These are phyloP conservation scores for Ephestia elutella DNA, from an alignment of 1,140 invertebrate species.

Conservation along the genomic window DNA sequence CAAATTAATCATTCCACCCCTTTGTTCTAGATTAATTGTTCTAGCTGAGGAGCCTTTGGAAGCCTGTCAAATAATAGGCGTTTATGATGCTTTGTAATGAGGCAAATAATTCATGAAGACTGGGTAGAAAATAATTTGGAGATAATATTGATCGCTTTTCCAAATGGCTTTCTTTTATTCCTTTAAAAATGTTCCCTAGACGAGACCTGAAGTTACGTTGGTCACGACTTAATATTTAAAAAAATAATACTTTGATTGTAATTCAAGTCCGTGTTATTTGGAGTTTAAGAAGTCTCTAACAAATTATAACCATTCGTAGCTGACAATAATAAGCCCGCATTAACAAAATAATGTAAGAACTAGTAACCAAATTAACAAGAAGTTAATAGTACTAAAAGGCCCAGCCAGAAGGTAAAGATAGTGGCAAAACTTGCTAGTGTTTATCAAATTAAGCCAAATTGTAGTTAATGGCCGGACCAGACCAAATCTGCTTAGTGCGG, in stretches of 20 bases:
- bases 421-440: background rate
- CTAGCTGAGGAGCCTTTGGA: background rate
- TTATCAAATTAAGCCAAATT: background rate
- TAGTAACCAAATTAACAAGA: too few species aligned
- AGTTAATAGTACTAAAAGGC: too few species aligned
- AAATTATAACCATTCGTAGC: too few species aligned
- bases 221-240: too few species aligned
- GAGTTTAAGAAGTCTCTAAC: too few species aligned
- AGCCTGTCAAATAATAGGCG: background rate
- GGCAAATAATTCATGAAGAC: background rate
- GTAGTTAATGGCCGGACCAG: slow-evolving; percentile 1
- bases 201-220: too few species aligned
- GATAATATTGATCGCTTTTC: background rate
- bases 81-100: background rate
- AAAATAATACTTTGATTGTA: too few species aligned
- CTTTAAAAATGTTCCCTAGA: too few species aligned
- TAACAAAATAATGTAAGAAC: too few species aligned
- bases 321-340: too few species aligned
- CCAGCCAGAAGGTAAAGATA: background rate
- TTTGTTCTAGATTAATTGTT: slow-evolving; percentile 5
- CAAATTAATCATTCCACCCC: background rate
- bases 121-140: background rate
- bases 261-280: too few species aligned
- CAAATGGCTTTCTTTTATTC: too few species aligned
- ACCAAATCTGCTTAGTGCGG: slow-evolving; percentile 3